A percentile compares a stretch with the other conserved stretches of the same genome.
phyloP scores from a whole-genome alignment of 1,140 invertebrate genomes.

The Galendromus occidentalis region DNA sequence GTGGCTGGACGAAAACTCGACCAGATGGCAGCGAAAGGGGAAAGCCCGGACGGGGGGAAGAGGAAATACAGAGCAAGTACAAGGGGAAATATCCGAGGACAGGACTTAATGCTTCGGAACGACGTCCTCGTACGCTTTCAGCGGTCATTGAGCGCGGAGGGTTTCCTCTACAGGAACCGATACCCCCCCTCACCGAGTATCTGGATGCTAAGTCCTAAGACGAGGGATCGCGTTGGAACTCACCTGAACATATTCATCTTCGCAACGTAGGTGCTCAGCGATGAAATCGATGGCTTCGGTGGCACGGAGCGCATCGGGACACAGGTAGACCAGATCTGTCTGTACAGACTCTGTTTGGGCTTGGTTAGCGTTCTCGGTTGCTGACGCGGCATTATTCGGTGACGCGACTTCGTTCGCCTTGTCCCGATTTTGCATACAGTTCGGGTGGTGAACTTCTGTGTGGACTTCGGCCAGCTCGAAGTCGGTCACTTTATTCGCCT shows the following conservation, averaged over 20 bases:
- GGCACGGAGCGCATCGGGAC: conserved; percentile 67
- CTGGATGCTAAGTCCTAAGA: no score
- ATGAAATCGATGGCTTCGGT: conserved; percentile 95
- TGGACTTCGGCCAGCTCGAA: conserved; percentile 77
- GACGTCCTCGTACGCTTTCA: no score
- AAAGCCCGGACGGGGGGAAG: no score
- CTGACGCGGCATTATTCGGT: conserved; percentile 13
- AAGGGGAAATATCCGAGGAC: no score
- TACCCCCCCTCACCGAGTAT: no score
- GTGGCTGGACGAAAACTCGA: no score
- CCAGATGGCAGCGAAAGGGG: no score
- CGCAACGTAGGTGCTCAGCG: conserved; percentile 85
- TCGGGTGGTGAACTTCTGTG: conserved; percentile 58
- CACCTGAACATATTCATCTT: conserved; percentile 91
- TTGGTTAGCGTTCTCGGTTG: conserved; percentile 19
- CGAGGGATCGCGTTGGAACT: no score
- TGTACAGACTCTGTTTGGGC: conserved; percentile 65
- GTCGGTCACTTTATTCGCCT: conserved; percentile 29
- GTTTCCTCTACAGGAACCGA: no score
- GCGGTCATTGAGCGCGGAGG: no score
- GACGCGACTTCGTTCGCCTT: conserved; percentile 31
- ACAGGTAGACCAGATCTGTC: conserved; percentile 65
- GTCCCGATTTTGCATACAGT: conserved; percentile 69
- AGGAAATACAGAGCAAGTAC: no score
- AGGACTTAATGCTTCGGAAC: no score